phyloP scores from a whole-genome alignment of 2,113 vertebrate species.

The Clinocottus analis region DNA sequence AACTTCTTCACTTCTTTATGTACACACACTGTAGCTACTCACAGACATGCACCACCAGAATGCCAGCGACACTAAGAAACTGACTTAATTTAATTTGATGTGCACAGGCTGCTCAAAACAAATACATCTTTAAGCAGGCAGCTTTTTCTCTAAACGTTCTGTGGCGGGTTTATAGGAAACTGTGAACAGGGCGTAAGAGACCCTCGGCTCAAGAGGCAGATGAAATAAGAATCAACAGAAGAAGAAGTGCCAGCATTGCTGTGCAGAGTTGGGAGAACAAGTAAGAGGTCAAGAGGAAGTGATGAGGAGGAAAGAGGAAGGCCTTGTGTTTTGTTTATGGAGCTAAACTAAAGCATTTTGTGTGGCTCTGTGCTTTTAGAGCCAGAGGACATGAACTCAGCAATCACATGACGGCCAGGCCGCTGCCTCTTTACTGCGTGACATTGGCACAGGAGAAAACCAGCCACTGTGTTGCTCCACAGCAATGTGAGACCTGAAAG shows the following conservation, averaged over 20 bases:
- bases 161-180: background rate
- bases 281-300: conserved; percentile 6
- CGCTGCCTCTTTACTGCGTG: background rate
- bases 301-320: background rate
- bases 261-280: background rate
- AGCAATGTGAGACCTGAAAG: background rate
- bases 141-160: background rate
- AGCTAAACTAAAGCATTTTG: conserved; percentile 41
- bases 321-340: conserved; percentile 30
- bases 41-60: background rate
- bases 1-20: background rate
- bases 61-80: background rate
- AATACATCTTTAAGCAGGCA: background rate
- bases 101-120: background rate
- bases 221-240: conserved; percentile 17
- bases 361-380: conserved; percentile 7
- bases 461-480: background rate
- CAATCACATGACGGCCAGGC: conserved; percentile 61
- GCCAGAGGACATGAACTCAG: conserved; percentile 17
- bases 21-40: background rate
- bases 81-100: background rate
- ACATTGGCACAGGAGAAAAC: background rate
- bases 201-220: background rate
- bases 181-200: background rate
- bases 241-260: background rate